Evolutionary conservation across 2,113 vertebrate genomes (phyloP), one percentile per base, ranked within the genome.

Genomic region (Propithecus coquereli): DNA sequence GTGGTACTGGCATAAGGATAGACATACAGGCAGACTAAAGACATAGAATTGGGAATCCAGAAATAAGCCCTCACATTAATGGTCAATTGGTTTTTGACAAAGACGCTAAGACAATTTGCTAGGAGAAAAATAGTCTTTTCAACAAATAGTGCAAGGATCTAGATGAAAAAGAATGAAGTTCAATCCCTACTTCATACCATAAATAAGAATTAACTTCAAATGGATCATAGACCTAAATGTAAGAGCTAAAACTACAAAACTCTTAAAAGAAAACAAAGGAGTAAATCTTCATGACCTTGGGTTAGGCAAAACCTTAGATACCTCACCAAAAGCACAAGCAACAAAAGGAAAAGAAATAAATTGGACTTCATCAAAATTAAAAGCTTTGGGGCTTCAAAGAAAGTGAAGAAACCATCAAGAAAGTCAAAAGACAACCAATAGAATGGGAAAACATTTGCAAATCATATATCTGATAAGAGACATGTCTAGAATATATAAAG

Each of bases 401-500:
- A 74, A 45, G 43, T 74, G 71, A 74, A 43, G 43, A 74, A 74
- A 74, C 34, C 17, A 84, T 81, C 40, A 94, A 84, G 84, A 85
- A 97, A 94, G 50, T 85, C 25, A 89, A 80, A 85, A 81, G 57
- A 84, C 47, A 91, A 70, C 52, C 27, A 83, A 65, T 59, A 92
- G 25, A 87, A 59, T 61, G 50, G 52, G 34, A 59, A 87, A 73
- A 66, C 30, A 79, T 74, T 92, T 89, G 7, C 14, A 94, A 85
- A 89, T 94, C 30, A 63, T 81, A 43, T 61, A 85, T 84, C n/a
- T 88, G 16, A 88, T 85, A 43, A 77, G 45, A 87, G 7, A 85
- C 80, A 32, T 91, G 37, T 94, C 87, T 13, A 80, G 66, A 88
- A 81, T 84, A 91, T 77, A 61, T 95, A 77, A 95, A 91, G 37